Evolutionary conservation across 2,797 vertebrate species (phyloP), one percentile per base, ranked within the genome.

Genomic region (Argentina silus): DNA sequence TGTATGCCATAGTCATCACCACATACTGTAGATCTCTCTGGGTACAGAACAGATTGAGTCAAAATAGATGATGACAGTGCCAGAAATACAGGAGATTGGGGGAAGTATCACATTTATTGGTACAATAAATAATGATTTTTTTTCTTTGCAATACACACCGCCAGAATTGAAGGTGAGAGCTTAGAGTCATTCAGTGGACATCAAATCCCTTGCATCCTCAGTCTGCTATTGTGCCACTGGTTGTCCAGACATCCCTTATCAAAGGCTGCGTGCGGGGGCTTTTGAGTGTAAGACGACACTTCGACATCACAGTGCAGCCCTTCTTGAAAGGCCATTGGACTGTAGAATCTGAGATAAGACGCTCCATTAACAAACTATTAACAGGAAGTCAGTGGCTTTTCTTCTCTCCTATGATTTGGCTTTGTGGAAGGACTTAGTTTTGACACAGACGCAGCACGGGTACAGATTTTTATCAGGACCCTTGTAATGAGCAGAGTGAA

Each of bases 291-390:
- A 79, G 53, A 23, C 47, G 70, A 78, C 67, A 70, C 61, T 55
- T 50, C 8, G 10, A 36, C 42, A 56, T 68, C 61, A 56, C 57
- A 64, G 59, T n/a, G n/a, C 12, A 59, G 70, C 48, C 59, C 63
- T 66, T 23, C 61, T 59, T 65, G 70, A 80, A 89, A 88, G 60
- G 80, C 87, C 89, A 85, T 83, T 77, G 76, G 83, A 78, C 74
- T 76, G 73, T 73, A 88, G 91, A 90, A 85, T 76, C 80, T 88
- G 76, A 93, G 80, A 91, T 91, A 93, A 93, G 88, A 89, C 76
- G 88, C 78, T 72, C 81, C 79, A 89, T 91, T 93, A 88, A 88
- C 78, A 78, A 82, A 74, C 75, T 84, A 81, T 90, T 92, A 91
- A 93, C 90, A 75, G 85, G 61, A 74, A 86, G 63, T 44, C 65